A percentile compares a stretch with the other conserved stretches of the same genome.
phyloP scores from a whole-genome alignment of 1,140 invertebrate species.

The Littorina saxatilis region DNA sequence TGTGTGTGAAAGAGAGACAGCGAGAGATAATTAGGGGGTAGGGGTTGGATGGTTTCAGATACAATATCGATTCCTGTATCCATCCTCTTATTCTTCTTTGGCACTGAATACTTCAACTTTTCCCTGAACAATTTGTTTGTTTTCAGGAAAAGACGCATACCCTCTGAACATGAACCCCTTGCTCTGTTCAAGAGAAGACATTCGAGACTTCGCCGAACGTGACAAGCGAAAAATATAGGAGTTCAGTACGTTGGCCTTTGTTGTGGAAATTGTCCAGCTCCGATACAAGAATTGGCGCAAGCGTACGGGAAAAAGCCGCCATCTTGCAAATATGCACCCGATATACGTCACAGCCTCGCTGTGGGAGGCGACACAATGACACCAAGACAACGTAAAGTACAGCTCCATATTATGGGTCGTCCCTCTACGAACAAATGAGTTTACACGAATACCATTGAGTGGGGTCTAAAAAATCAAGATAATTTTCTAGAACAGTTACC shows the following conservation, averaged over 20 bases:
- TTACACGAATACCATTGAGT: no score
- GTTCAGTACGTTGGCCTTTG: conserved; percentile 71
- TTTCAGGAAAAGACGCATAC: conserved; percentile 56
- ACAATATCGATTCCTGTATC: no score
- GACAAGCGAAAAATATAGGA: conserved; percentile 61
- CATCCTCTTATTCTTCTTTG: no score
- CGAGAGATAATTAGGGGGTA: no score
- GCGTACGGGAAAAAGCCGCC: conserved; percentile 57
- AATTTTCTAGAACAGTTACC: no score
- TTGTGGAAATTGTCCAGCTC: conserved; percentile 65
- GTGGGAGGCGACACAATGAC: neutral
- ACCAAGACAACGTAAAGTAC: neutral
- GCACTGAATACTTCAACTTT: no score
- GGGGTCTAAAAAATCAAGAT: no score
- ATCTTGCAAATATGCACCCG: conserved; percentile 57
- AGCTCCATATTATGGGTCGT: neutral
- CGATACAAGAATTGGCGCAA: conserved; percentile 60
- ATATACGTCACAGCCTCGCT: conserved; percentile 36
- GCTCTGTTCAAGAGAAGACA: conserved; percentile 49
- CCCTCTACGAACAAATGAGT: no score
- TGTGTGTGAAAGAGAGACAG: no score
- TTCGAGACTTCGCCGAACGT: conserved; percentile 59
- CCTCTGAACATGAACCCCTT: conserved; percentile 57
- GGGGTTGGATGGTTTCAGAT: no score
- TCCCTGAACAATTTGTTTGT: no score